These are phyloP conservation scores for Timandra comae DNA, from an alignment of 2,888 invertebrate genomes.

Conservation along the genomic window DNA sequence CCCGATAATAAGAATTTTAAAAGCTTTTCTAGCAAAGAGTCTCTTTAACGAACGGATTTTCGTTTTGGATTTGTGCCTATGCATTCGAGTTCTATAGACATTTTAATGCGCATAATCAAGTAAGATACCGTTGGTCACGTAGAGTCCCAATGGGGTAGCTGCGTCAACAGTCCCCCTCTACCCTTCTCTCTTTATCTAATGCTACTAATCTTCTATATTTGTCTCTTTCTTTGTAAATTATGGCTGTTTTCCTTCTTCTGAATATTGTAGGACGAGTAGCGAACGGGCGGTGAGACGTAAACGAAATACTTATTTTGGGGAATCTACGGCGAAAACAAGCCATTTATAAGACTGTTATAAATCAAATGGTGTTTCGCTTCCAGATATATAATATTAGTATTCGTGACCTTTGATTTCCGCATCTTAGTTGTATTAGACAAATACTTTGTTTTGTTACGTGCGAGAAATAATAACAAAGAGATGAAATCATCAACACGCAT, in stretches of 20 bases:
- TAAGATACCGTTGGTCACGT: constrained; percentile 29
- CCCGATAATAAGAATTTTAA: no score
- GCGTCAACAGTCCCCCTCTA: constrained; percentile 32
- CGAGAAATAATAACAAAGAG: no score
- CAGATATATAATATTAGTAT: constrained; percentile 12
- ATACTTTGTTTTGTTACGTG: no score
- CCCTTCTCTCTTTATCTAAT: constrained; percentile 29
- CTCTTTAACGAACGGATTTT: no score
- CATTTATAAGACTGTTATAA: constrained; percentile 54
- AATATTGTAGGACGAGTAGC: constrained; percentile 45
- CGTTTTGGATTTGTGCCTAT: no score
- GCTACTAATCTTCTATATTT: constrained; percentile 23
- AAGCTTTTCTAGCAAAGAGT: no score
- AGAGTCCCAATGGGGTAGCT: constrained; percentile 33
- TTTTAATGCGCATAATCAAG: constrained; percentile 6
- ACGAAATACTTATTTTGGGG: constrained; percentile 58
- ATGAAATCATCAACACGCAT: no score
- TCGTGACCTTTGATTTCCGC: constrained; percentile 1
- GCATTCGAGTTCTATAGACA: no score
- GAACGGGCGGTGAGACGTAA: constrained; percentile 42
- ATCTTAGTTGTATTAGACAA: neutral
- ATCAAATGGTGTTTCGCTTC: constrained; percentile 37
- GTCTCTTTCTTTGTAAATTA: constrained; percentile 51
- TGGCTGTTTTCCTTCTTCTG: constrained; percentile 57
- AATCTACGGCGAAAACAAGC: constrained; percentile 60